Evolutionary conservation across 2,113 vertebrate genomes (phyloP).

Genomic region (Bufo gargarizans): DNA sequence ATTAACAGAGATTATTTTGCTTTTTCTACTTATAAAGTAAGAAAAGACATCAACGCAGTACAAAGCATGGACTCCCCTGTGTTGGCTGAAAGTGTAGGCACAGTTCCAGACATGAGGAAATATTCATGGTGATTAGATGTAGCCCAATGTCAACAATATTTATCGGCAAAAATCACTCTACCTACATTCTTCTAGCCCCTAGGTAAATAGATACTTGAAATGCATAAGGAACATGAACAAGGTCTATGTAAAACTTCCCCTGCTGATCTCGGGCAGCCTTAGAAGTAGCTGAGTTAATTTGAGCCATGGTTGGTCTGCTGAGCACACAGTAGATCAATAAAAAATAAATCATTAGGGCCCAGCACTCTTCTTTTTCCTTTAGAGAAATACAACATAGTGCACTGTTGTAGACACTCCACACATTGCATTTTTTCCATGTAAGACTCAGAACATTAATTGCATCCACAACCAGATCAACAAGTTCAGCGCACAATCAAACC

Average conservation of each 20-base stretch:
- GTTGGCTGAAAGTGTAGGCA: neutral
- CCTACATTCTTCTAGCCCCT: neutral
- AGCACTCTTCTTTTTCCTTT: constrained; percentile 7
- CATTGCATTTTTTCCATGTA: neutral
- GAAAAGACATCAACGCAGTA: neutral
- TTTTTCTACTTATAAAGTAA: neutral
- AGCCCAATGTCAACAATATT: constrained; percentile 41
- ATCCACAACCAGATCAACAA: constrained; percentile 20
- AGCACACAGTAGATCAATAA: constrained; percentile 47
- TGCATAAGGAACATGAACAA: constrained; percentile 38
- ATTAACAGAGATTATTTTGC: neutral
- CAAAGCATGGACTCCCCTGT: neutral
- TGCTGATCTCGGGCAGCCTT: constrained; percentile 34
- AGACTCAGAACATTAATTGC: neutral
- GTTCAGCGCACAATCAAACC: constrained; percentile 22
- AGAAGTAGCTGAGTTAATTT: constrained; percentile 44
- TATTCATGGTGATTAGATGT: neutral
- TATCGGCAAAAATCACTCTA: neutral
- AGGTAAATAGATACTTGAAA: constrained; percentile 47
- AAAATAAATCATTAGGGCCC: constrained; percentile 34
- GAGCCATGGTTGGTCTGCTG: constrained; percentile 45
- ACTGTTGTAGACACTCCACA: neutral
- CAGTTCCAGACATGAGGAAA: neutral
- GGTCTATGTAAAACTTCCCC: constrained; percentile 22
- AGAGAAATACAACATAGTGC: neutral